phyloP scores from a whole-genome alignment of 2,113 vertebrate genomes.

The Rattus rattus region DNA sequence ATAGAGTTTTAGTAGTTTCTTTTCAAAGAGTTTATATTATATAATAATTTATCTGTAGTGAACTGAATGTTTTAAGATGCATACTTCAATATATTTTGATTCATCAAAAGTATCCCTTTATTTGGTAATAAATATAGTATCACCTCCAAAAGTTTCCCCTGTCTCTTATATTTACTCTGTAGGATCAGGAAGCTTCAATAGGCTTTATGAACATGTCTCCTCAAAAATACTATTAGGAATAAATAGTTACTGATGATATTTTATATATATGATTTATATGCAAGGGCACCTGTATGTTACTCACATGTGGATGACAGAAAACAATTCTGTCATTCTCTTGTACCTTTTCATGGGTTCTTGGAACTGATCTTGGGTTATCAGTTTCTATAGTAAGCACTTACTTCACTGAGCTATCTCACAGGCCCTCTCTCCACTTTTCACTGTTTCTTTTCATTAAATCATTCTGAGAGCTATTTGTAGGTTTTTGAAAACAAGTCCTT shows the following conservation, averaged over 20 bases:
- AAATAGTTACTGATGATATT: neutral
- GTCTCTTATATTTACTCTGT: neutral
- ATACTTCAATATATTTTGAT: neutral
- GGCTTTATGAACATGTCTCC: neutral
- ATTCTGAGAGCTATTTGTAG: neutral
- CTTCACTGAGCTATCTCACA: neutral
- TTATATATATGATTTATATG: neutral
- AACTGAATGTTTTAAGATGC: neutral
- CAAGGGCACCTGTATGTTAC: neutral
- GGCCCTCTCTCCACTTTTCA: neutral
- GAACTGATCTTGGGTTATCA: neutral
- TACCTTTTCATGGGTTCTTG: neutral
- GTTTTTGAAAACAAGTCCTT: neutral
- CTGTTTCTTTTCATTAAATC: neutral
- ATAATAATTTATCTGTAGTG: neutral
- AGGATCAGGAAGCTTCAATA: neutral
- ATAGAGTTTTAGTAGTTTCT: neutral
- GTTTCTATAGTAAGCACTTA: neutral
- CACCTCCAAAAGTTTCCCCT: neutral
- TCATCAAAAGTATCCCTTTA: neutral
- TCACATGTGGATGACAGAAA: neutral
- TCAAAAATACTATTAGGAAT: neutral
- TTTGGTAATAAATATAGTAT: neutral
- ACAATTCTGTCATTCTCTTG: neutral
- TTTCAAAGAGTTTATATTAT: neutral